Base-by-base conservation (phyloP, 2,113 vertebrate genomes). In the Hystrix cristata region DNA sequence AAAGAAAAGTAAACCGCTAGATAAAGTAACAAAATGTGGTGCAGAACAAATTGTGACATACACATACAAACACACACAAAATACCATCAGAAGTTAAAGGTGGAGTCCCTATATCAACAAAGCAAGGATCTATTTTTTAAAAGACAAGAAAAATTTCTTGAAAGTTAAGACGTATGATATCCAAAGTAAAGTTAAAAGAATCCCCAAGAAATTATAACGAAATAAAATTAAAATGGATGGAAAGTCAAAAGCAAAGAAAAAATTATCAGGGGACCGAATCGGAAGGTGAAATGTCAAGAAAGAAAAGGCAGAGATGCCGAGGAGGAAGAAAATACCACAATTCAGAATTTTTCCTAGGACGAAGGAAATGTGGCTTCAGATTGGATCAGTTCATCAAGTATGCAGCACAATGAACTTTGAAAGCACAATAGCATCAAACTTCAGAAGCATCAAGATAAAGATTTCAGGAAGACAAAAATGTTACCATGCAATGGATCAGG, bases 141-240 rank as follows among this genome's bases (percentile, higher is more conserved):
- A 51, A 72, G 65, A 92, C 21, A 51, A 67, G 46, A 46, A 69
- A 29, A 86, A 82, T n/a, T 21, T 67, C 55, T 53, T 59, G 0
- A 74, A 71, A 87, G 72, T 72, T 67, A 74, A n/a, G 55, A 69
- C 48, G 23, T 69, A 82, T 51, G 25, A 81, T 27, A 71, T 43
- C 31, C 48, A 80, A 84, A 89, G 80, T 57, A 86, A 91, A 87
- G 46, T 11, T n/a, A 96, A 80, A 94, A 14, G 23, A 67, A 34
- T 81, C 65, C 25, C 38, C 5, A 27, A 65, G 25, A 81, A 51
- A 76, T 5, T 18, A 1, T 48, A 51, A 60, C 53, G 55, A 55
- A 82, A 81, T 59, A 51, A 48, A 60, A 69, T 34, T n/a, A 81
- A n/a, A n/a, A 92, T 11, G 67, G 6, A 90, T 21, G 15, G 3